phyloP scores from a whole-genome alignment of 2,113 vertebrate genomes.

The Promerops cafer region DNA sequence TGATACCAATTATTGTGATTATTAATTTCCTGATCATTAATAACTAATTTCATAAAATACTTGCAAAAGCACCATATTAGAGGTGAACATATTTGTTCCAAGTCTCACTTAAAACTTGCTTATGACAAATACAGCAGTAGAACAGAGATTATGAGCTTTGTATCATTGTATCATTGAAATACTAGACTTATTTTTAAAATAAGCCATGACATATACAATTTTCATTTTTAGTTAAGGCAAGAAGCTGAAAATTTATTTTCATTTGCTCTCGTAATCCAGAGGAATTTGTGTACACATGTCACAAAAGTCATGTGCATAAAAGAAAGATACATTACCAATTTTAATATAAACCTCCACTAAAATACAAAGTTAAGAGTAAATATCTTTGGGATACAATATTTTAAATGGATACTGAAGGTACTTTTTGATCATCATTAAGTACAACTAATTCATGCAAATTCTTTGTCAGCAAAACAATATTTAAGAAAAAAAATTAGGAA shows the following conservation, averaged over 20 bases:
- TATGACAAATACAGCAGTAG: background rate
- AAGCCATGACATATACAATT: background rate
- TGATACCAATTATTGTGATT: background rate
- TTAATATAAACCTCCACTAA: background rate
- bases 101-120: background rate
- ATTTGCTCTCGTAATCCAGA: constrained; percentile 3
- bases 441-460: background rate
- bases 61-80: background rate
- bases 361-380: background rate
- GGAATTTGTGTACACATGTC: background rate
- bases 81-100: background rate
- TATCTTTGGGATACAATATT: background rate
- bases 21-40: background rate
- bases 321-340: background rate
- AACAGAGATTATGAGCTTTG: background rate
- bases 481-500: background rate
- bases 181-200: background rate
- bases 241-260: background rate
- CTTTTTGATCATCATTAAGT: background rate
- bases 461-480: background rate
- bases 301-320: background rate
- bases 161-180: background rate
- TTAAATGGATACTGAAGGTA: background rate
- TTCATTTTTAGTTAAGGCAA: constrained; percentile 13
- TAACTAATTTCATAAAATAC: background rate